Percentiles rank a stretch among this genome's conserved stretches.
Conservation (phyloP, 2,888 invertebrate genomes). For the Ochropacha duplaris region DNA sequence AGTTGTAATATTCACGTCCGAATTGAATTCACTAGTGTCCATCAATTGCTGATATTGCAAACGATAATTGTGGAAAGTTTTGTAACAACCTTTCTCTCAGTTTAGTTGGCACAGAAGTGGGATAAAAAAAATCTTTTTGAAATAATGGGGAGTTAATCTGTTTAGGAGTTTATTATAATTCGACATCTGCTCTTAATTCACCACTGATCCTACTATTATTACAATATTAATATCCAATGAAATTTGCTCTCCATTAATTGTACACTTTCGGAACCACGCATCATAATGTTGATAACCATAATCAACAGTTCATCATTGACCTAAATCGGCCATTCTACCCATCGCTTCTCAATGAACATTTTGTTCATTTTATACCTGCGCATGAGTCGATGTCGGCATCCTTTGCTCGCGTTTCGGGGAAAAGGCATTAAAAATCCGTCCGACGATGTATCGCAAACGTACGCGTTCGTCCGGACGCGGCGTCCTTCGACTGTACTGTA, state of each 20-base stretch:
- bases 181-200: not conserved
- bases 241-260: not conserved
- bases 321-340: not conserved
- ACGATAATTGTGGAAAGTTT: not conserved
- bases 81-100: no score
- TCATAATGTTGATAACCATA: not conserved
- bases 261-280: not conserved
- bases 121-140: no score
- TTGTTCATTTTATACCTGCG: conserved; percentile 24
- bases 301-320: not conserved
- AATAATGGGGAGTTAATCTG: not conserved
- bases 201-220: not conserved
- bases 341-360: conserved; percentile 5
- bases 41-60: not conserved
- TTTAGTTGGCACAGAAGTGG: no score
- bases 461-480: conserved; percentile 42
- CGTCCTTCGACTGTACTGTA: conserved; percentile 31
- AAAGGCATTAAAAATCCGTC: conserved; percentile 56
- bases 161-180: not conserved
- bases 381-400: conserved; percentile 39
- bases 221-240: not conserved
- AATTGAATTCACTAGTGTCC: not conserved
- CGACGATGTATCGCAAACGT: conserved; percentile 21
- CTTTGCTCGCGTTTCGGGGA: conserved; percentile 52
- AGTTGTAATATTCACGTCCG: not conserved